A percentile compares a stretch with the other conserved stretches of the same genome.
These are phyloP conservation scores for Peromyscus nudipes DNA, from an alignment of 2,797 vertebrate genomes.

Conservation along the genomic window DNA sequence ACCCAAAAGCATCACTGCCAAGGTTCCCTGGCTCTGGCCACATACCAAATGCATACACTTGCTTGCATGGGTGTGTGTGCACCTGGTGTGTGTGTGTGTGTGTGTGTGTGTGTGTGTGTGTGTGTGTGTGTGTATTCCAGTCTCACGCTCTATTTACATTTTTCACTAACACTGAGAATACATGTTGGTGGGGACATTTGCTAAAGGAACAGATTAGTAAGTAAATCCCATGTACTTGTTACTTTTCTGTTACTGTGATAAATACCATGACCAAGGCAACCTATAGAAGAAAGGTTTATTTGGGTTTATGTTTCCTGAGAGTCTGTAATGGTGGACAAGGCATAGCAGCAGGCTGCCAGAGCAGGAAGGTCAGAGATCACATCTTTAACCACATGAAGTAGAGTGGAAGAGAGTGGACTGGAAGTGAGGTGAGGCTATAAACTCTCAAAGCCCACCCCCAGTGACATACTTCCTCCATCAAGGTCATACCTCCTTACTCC, in stretches of 20 bases:
- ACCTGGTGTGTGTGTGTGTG: neutral
- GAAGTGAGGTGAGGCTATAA: neutral
- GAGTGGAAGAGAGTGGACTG: neutral
- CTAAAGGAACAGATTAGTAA: neutral
- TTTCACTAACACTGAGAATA: neutral
- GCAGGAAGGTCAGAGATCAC: neutral
- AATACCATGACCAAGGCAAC: neutral
- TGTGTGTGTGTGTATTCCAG: neutral
- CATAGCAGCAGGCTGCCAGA: neutral
- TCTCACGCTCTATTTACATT: neutral
- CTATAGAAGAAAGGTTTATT: neutral
- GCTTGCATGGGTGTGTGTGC: neutral
- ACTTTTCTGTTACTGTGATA: neutral
- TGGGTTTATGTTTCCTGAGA: neutral
- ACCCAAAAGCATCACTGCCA: neutral
- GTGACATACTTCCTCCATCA: neutral
- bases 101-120: neutral
- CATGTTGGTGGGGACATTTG: neutral
- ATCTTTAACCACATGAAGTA: neutral
- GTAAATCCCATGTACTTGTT: neutral
- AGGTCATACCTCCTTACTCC: neutral
- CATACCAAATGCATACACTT: neutral
- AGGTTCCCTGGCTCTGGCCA: neutral
- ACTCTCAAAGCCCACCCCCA: neutral
- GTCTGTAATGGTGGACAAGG: neutral